Evolutionary conservation across 1,140 invertebrate genomes (phyloP).

Genomic region (Halyomorpha halys): DNA sequence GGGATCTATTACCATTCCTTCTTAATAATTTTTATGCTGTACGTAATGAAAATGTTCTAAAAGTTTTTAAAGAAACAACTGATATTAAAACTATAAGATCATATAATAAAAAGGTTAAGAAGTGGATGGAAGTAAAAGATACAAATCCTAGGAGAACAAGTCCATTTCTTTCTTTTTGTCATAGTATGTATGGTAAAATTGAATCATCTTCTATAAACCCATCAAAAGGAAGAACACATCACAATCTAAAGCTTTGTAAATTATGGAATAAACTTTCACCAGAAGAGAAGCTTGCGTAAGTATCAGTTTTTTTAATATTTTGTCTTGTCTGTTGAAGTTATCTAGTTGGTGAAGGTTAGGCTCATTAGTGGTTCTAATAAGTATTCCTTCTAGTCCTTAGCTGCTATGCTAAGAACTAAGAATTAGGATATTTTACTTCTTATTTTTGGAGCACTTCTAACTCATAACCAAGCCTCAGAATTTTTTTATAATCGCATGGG

Average conservation of each 20-base stretch:
- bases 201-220: slow-evolving; percentile 34
- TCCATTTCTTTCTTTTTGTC: slow-evolving; percentile 30
- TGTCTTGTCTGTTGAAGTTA: too few species aligned
- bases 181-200: slow-evolving; percentile 25
- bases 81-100: slow-evolving; percentile 36
- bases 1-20: slow-evolving; percentile 70
- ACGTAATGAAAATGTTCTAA: slow-evolving; percentile 45
- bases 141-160: slow-evolving; percentile 23
- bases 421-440: too few species aligned
- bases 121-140: slow-evolving; percentile 51
- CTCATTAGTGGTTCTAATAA: too few species aligned
- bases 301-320: slow-evolving; percentile 11
- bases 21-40: slow-evolving; percentile 63
- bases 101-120: slow-evolving; percentile 44
- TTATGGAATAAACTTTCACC: slow-evolving; percentile 49
- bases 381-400: too few species aligned
- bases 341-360: too few species aligned
- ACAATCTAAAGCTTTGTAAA: slow-evolving; percentile 45
- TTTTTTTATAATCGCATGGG: too few species aligned
- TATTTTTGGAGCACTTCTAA: too few species aligned
- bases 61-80: slow-evolving; percentile 45
- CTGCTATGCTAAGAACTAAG: too few species aligned
- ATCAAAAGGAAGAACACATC: slow-evolving; percentile 35
- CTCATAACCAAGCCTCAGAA: too few species aligned
- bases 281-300: slow-evolving; percentile 44